A percentile compares a stretch with the other conserved stretches of the same genome.
Conservation (phyloP, 2,113 vertebrate species). For the Nipponia nippon region DNA sequence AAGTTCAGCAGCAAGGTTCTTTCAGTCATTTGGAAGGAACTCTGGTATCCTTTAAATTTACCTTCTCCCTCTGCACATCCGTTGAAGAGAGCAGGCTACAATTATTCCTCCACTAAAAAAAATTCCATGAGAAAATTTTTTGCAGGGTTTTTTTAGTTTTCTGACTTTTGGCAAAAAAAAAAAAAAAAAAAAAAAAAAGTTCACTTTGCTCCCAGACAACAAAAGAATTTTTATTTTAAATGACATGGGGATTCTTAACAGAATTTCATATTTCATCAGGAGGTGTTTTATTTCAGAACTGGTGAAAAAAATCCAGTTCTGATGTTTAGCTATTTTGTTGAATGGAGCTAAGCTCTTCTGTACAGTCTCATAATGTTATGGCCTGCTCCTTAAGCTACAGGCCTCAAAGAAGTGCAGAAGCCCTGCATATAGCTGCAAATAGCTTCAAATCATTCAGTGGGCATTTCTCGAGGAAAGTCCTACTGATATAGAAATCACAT, state of each 20-base stretch:
- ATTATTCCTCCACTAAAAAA: not conserved
- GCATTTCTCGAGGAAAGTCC: not conserved
- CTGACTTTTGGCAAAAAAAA: not conserved
- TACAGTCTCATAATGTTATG: not conserved
- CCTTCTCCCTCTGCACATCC: not conserved
- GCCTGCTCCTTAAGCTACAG: not conserved
- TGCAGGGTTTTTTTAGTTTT: not conserved
- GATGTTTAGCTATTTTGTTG: not conserved
- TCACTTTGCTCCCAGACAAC: not conserved
- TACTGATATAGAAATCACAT: not conserved
- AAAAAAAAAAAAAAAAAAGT: not conserved
- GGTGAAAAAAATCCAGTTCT: not conserved
- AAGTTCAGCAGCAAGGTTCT: not conserved
- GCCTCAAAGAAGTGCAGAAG: not conserved
- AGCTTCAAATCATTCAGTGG: not conserved
- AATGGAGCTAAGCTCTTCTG: not conserved
- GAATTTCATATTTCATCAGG: not conserved
- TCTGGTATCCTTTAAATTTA: not conserved
- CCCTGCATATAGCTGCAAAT: not conserved
- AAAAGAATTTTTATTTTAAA: not conserved
- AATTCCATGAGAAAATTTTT: not conserved
- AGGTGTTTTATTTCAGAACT: not conserved
- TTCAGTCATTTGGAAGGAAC: not conserved
- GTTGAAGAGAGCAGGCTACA: not conserved
- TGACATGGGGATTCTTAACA: not conserved